phyloP scores from a whole-genome alignment of 2,888 invertebrate species.

The Lithophane ornitopus region DNA sequence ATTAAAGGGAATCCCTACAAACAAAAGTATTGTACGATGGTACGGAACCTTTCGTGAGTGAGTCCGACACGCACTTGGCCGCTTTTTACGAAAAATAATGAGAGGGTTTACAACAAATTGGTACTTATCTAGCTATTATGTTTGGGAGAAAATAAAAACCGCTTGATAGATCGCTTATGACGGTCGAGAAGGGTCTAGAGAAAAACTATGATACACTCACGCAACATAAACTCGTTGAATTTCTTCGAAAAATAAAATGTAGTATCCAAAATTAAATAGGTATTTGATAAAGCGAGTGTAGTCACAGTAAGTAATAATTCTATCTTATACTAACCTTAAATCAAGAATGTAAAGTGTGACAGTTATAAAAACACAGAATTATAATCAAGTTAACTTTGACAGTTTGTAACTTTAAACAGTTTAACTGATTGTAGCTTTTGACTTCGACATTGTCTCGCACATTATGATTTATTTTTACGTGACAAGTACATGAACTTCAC shows the following conservation, averaged over 20 bases:
- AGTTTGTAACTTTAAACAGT: not conserved
- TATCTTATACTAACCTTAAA: not conserved
- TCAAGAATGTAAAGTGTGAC: not conserved
- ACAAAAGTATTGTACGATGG: too few relatives aligned
- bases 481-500: not conserved
- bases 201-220: constrained; percentile 7
- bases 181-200: not conserved
- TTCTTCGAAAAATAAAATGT: not conserved
- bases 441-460: too few relatives aligned
- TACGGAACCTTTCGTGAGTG: too few relatives aligned
- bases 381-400: not conserved
- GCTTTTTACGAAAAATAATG: constrained; percentile 49
- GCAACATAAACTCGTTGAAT: not conserved
- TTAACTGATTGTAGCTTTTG: not conserved
- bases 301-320: not conserved
- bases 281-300: not conserved
- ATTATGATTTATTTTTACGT: too few relatives aligned
- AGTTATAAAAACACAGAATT: not conserved
- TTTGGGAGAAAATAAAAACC: constrained; percentile 35
- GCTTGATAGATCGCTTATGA: constrained; percentile 45
- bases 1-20: too few relatives aligned
- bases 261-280: not conserved
- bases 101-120: constrained; percentile 51
- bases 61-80: too few relatives aligned
- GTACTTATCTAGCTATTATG: constrained; percentile 47